These are phyloP conservation scores for Muscina levida DNA, from an alignment of 2,888 invertebrate species.

Conservation along the genomic window DNA sequence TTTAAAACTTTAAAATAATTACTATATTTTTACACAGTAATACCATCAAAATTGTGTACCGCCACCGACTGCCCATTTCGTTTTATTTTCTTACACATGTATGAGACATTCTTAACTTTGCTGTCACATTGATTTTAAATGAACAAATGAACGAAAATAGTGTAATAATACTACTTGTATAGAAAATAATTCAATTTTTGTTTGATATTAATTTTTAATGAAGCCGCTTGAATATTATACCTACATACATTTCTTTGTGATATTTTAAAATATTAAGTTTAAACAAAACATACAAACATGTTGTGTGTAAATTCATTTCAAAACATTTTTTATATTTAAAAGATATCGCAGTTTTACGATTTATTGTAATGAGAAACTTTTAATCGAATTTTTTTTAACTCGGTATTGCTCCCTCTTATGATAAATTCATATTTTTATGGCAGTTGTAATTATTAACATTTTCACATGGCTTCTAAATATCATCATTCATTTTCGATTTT, in stretches of 20 bases:
- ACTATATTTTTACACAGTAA: constrained; percentile 55
- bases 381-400: neutral
- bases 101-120: constrained; percentile 51
- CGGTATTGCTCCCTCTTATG: neutral
- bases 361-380: neutral
- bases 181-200: constrained; percentile 6
- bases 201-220: neutral
- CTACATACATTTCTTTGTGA: constrained; percentile 12
- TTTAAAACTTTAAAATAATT: constrained; percentile 45
- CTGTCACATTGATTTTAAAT: too few relatives aligned
- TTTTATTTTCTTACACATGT: constrained; percentile 34
- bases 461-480: constrained; percentile 6
- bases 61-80: constrained; percentile 25
- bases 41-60: constrained; percentile 3
- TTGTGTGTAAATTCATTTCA: constrained; percentile 27
- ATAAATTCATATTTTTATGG: constrained; percentile 13
- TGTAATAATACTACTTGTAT: neutral
- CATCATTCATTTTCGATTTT: neutral
- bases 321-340: constrained; percentile 25
- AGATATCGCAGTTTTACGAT: constrained; percentile 14
- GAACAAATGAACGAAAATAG: constrained; percentile 6
- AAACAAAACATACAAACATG: constrained; percentile 2
- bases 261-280: constrained; percentile 35
- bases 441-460: constrained; percentile 29
- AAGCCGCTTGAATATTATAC: too few relatives aligned